A percentile compares a stretch with the other conserved stretches of the same genome.
Conservation (phyloP, 2,888 invertebrate genomes). For the Plebejus argus region DNA sequence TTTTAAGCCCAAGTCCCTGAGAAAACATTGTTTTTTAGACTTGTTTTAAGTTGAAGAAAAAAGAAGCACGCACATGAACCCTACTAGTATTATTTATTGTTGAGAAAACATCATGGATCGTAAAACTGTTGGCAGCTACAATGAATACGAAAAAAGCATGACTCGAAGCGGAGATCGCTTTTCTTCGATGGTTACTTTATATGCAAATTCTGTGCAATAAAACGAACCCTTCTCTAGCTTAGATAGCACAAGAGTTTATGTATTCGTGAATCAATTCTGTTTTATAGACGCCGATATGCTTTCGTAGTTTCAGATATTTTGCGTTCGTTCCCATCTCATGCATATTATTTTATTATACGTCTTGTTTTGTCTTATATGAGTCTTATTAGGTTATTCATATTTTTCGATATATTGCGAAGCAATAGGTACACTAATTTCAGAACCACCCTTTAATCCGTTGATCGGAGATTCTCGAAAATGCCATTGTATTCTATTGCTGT, state of each 20-base stretch:
- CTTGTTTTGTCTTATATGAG: background rate
- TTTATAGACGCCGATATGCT: constrained; percentile 76
- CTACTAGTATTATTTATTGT: constrained; percentile 66
- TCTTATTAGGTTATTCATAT: background rate
- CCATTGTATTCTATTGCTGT: too few relatives aligned
- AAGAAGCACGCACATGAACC: constrained; percentile 36
- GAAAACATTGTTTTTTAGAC: background rate
- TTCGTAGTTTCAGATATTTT: constrained; percentile 59
- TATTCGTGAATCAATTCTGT: constrained; percentile 76
- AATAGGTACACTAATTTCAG: background rate
- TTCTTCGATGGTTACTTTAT: constrained; percentile 81
- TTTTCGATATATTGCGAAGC: background rate
- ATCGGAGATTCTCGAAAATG: too few relatives aligned
- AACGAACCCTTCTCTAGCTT: constrained; percentile 79
- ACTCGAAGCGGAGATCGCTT: constrained; percentile 75
- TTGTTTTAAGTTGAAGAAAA: background rate
- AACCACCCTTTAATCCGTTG: too few relatives aligned
- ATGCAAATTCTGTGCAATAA: constrained; percentile 79
- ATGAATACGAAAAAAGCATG: constrained; percentile 76
- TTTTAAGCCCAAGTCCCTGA: background rate
- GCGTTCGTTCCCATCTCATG: background rate
- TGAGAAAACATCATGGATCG: constrained; percentile 72
- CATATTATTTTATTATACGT: background rate
- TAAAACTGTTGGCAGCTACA: constrained; percentile 70
- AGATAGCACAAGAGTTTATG: constrained; percentile 74